A percentile compares a stretch with the other conserved stretches of the same genome.
Conservation (phyloP, 2,797 vertebrate genomes). For the Alcedo quadribrachys region DNA sequence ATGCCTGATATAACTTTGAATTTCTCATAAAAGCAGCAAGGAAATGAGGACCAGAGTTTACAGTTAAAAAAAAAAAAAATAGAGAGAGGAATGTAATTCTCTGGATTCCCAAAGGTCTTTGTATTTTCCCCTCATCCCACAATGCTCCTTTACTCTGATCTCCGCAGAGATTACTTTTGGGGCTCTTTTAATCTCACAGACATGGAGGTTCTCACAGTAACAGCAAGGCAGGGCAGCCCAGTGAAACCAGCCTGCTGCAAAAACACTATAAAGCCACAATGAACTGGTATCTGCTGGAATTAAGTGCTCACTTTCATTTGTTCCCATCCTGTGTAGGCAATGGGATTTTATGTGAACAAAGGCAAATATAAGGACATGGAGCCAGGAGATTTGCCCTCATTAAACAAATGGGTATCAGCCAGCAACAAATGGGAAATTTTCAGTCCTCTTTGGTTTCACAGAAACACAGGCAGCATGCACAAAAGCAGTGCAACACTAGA, state of each 20-base stretch:
- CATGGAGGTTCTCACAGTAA: background rate
- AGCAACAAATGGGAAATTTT: background rate
- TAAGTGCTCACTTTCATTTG: background rate
- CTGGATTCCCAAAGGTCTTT: slow-evolving; percentile 3
- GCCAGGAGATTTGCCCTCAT: background rate
- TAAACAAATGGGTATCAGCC: background rate
- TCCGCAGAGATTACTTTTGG: background rate
- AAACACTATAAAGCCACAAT: background rate
- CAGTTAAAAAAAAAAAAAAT: background rate
- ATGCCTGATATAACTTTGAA: slow-evolving; percentile 41
- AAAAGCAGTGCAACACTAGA: background rate
- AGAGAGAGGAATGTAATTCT: background rate
- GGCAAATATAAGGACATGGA: background rate
- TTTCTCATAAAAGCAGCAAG: background rate
- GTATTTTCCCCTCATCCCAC: background rate
- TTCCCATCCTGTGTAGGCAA: background rate
- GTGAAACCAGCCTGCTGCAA: background rate
- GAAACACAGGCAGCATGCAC: background rate
- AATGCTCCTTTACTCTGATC: background rate
- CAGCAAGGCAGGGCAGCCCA: background rate
- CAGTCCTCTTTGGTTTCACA: background rate
- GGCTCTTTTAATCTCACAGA: background rate
- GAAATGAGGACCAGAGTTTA: background rate
- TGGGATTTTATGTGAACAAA: background rate
- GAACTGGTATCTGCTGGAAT: background rate